phyloP scores from a whole-genome alignment of 2,888 invertebrate species.

The Polydesmus complanatus region DNA sequence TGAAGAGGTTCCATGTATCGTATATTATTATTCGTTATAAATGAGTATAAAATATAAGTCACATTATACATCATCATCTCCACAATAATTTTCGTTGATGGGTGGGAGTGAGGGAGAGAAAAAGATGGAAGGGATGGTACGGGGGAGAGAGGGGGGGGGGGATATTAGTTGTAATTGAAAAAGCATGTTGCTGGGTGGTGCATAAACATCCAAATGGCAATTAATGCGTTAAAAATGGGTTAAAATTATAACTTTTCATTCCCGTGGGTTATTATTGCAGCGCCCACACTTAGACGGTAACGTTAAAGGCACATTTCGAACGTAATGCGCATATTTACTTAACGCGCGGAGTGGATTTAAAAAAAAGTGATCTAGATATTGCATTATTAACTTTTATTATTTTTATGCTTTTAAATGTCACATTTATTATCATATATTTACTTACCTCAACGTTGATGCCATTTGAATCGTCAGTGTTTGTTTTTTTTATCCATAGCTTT shows the following conservation, averaged over 20 bases:
- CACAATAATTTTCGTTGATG: background rate
- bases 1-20: background rate
- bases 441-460: too few relatives aligned
- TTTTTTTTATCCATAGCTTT: too few relatives aligned
- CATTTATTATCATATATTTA: background rate
- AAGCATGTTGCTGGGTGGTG: slow-evolving; percentile 10
- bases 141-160: background rate
- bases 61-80: background rate
- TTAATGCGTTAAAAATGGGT: slow-evolving; percentile 10
- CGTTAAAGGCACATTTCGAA: background rate
- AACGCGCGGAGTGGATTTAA: slow-evolving; percentile 5
- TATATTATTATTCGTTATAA: background rate
- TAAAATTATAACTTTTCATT: slow-evolving; percentile 9
- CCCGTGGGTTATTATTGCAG: slow-evolving; percentile 10
- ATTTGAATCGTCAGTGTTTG: too few relatives aligned
- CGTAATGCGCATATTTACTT: background rate
- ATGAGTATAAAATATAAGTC: background rate
- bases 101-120: background rate
- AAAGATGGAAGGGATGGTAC: too few relatives aligned
- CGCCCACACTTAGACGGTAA: slow-evolving; percentile 2
- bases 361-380: background rate
- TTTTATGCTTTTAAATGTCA: background rate
- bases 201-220: slow-evolving; percentile 12
- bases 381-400: background rate
- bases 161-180: slow-evolving; percentile 9